Evolutionary conservation across 1,140 invertebrate genomes (phyloP).

Genomic region (fruit fly (Drosophila melanogaster)): Release_6_plus_ISO1_MT NT_037436.4:17209001-17209500

Average conservation of each 20-base stretch:
- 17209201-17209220: slow-evolving; percentile 2
- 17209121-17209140: slow-evolving; percentile 72
- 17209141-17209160: slow-evolving; percentile 68
- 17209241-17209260: slow-evolving; percentile 58
- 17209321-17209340: slow-evolving; percentile 67
- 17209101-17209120: slow-evolving; percentile 37
- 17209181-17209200: slow-evolving; percentile 61
- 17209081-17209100: slow-evolving; percentile 68
- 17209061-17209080: slow-evolving; percentile 82
- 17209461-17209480: slow-evolving; percentile 70
- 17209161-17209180: slow-evolving; percentile 53
- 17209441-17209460: slow-evolving; percentile 81
- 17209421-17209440: slow-evolving; percentile 65
- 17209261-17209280: slow-evolving; percentile 80
- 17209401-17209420: slow-evolving; percentile 16
- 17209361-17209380: not conserved
- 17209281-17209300: slow-evolving; percentile 66
- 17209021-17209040: not conserved
- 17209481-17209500: slow-evolving; percentile 76
- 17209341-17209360: slow-evolving; percentile 34
- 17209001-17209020: slow-evolving; percentile 63
- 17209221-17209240: not conserved
- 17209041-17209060: slow-evolving; percentile 72
- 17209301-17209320: slow-evolving; percentile 81
- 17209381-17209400: not conserved